Percentiles rank a stretch among this genome's conserved stretches.
These are phyloP conservation scores for Amazona guildingii DNA, from an alignment of 2,113 vertebrate species.

Conservation along the genomic window DNA sequence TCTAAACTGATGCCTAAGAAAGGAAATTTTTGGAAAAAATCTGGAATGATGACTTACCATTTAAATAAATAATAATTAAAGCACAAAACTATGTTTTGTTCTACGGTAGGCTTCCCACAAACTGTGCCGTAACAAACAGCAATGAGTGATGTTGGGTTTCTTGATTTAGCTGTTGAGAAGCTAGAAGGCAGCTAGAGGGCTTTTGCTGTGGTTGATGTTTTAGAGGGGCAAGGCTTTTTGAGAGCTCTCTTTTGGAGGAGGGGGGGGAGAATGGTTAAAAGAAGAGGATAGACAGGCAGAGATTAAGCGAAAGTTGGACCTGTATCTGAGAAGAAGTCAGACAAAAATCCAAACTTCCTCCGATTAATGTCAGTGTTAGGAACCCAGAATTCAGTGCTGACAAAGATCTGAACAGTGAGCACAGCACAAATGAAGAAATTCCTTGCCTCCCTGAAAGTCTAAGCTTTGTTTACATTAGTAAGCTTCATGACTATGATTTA, in stretches of 20 bases:
- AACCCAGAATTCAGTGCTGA: not conserved
- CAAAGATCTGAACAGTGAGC: not conserved
- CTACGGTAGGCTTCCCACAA: not conserved
- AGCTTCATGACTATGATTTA: constrained; percentile 21
- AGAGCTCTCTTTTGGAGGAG: not conserved
- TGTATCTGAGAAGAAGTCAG: not conserved
- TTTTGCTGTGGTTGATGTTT: not conserved
- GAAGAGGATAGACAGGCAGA: not conserved
- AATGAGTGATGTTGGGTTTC: not conserved
- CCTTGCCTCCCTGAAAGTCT: constrained; percentile 23
- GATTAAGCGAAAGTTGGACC: not conserved
- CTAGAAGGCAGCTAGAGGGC: not conserved
- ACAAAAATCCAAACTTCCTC: not conserved
- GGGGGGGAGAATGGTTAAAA: not conserved
- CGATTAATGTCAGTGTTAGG: not conserved
- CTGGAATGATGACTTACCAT: not conserved
- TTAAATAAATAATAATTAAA: not conserved
- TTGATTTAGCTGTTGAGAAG: not conserved
- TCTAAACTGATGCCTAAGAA: not conserved
- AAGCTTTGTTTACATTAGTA: constrained; percentile 42
- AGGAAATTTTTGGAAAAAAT: not conserved
- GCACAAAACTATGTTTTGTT: not conserved
- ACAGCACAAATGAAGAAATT: constrained; percentile 42
- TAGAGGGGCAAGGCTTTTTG: not conserved
- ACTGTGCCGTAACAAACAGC: not conserved